These are phyloP conservation scores for Trichoplusia ni DNA, from an alignment of 1,140 invertebrate genomes.

Conservation along the genomic window DNA sequence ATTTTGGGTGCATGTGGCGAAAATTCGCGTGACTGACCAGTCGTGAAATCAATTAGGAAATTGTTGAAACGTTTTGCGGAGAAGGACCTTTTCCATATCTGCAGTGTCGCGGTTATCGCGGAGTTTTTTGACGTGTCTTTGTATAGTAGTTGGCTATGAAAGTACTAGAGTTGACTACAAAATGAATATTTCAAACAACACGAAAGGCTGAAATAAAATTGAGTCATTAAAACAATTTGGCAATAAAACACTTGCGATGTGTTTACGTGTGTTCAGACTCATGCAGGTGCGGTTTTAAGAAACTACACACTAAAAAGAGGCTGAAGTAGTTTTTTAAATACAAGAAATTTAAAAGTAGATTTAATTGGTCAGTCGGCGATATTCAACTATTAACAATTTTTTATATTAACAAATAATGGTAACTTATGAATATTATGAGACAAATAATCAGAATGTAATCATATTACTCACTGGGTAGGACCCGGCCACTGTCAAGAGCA, in stretches of 20 bases:
- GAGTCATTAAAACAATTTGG: slow-evolving; percentile 17
- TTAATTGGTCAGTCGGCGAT: too few species aligned
- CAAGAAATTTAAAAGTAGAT: too few species aligned
- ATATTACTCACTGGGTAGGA: too few species aligned
- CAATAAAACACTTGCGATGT: slow-evolving; percentile 8
- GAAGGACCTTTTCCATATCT: slow-evolving; percentile 6
- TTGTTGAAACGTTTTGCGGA: slow-evolving; percentile 24
- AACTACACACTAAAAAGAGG: not conserved
- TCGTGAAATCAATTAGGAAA: slow-evolving; percentile 44
- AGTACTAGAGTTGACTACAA: not conserved
- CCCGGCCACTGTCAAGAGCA: too few species aligned
- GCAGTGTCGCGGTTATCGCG: slow-evolving; percentile 13
- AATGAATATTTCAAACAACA: not conserved
- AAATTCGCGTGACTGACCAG: slow-evolving; percentile 55
- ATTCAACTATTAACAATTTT: too few species aligned
- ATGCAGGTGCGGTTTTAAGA: not conserved
- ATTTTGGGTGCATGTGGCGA: too few species aligned
- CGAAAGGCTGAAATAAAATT: slow-evolving; percentile 13
- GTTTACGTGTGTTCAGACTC: not conserved
- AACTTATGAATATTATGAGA: too few species aligned
- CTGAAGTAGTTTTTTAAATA: not conserved
- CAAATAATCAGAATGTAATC: too few species aligned
- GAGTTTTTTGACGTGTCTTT: slow-evolving; percentile 2
- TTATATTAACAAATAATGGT: too few species aligned
- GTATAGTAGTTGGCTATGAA: not conserved